A percentile compares a stretch with the other conserved stretches of the same genome.
phyloP scores from a whole-genome alignment of 2,888 invertebrate species.

The Salticus scenicus region DNA sequence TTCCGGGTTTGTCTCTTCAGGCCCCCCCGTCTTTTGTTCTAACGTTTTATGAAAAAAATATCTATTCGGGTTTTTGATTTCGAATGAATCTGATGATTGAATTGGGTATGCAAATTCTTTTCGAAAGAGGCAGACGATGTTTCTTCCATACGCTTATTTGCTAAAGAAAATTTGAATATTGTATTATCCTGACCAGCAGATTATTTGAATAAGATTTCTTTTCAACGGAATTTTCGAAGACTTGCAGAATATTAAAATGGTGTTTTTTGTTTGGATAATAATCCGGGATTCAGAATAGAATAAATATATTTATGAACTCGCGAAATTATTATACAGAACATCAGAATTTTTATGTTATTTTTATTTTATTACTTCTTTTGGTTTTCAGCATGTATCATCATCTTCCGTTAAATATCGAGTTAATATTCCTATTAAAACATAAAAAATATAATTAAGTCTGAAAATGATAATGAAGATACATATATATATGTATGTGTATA shows the following conservation, averaged over 20 bases:
- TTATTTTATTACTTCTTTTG: too few species aligned
- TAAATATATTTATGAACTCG: too few species aligned
- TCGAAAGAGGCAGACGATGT: background rate
- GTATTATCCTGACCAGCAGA: background rate
- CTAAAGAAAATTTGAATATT: constrained; percentile 1
- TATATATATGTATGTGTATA: too few species aligned
- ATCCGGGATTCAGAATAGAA: too few species aligned
- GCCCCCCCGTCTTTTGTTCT: constrained; percentile 6
- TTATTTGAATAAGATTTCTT: background rate
- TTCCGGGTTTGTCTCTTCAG: constrained; percentile 11
- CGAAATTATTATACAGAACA: too few species aligned
- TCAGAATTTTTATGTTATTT: too few species aligned
- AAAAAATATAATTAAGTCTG: too few species aligned
- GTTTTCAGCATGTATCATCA: too few species aligned
- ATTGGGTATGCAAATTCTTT: background rate
- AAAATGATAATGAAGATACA: too few species aligned
- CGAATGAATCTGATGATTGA: constrained; percentile 12
- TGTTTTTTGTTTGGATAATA: too few species aligned
- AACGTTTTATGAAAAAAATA: background rate
- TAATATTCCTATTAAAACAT: too few species aligned
- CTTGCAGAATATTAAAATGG: background rate
- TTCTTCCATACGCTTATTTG: constrained; percentile 5
- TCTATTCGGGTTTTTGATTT: background rate
- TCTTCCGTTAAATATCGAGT: too few species aligned
- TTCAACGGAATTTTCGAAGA: background rate